phyloP scores from a whole-genome alignment of 2,113 vertebrate species.

The Callionymus lyra region DNA sequence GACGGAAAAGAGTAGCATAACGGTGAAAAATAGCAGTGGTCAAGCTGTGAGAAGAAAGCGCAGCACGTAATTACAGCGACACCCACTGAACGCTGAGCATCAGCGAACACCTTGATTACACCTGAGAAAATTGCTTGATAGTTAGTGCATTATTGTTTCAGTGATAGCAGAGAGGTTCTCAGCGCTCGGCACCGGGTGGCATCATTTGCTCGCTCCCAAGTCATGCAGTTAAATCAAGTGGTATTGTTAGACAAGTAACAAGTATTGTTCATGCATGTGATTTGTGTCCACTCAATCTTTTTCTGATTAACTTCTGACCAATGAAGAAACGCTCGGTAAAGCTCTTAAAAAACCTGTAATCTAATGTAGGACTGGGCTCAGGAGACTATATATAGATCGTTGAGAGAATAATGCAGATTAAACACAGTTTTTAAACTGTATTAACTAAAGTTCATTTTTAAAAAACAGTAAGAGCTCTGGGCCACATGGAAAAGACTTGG shows the following conservation, averaged over 20 bases:
- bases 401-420: too few relatives aligned
- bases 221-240: constrained; percentile 57
- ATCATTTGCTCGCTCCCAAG: constrained; percentile 59
- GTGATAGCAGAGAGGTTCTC: constrained; percentile 38
- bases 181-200: constrained; percentile 50
- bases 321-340: constrained; percentile 45
- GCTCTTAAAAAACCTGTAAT: constrained; percentile 49
- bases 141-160: constrained; percentile 56
- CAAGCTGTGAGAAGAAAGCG: constrained; percentile 46
- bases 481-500: too few relatives aligned
- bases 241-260: constrained; percentile 54
- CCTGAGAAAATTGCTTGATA: constrained; percentile 47
- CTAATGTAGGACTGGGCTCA: constrained; percentile 19
- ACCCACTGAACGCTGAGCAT: constrained; percentile 45
- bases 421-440: too few relatives aligned
- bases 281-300: constrained; percentile 43
- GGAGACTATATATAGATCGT: too few relatives aligned
- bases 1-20: not conserved
- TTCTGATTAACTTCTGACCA: constrained; percentile 52
- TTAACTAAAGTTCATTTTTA: too few relatives aligned
- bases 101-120: constrained; percentile 24
- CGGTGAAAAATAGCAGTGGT: constrained; percentile 27
- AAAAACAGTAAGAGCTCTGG: too few relatives aligned
- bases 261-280: constrained; percentile 56
- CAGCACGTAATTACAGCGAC: constrained; percentile 46